These are phyloP conservation scores for Umimayanthus kanabou DNA, from an alignment of 92 coral and sea anemone species.

Conservation along the genomic window DNA sequence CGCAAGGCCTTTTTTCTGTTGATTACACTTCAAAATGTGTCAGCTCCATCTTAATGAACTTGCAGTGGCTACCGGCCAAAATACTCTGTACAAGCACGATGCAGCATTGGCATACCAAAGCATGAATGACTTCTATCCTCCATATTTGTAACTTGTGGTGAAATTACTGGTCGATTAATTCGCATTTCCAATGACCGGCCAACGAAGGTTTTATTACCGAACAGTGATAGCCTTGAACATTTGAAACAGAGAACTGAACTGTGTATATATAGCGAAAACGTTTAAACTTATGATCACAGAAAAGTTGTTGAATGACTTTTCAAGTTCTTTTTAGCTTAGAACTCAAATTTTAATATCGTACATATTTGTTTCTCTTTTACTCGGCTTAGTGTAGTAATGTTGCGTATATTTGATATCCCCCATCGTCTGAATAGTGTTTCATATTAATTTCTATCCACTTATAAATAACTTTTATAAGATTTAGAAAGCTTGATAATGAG, in stretches of 20 bases:
- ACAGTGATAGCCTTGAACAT: constrained; percentile 15
- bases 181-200: not conserved
- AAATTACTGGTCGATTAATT: not conserved
- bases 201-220: constrained; percentile 7
- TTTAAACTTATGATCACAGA: not conserved
- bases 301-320: not conserved
- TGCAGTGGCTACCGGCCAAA: constrained; percentile 20
- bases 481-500: no score
- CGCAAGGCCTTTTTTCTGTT: no score
- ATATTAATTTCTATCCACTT: no score
- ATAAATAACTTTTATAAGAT: no score
- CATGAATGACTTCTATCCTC: constrained; percentile 32
- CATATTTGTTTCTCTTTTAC: no score
- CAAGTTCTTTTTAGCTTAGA: not conserved
- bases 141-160: constrained; percentile 5
- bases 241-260: not conserved
- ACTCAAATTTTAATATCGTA: no score
- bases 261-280: not conserved
- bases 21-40: no score
- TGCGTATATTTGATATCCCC: no score
- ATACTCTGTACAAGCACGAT: constrained; percentile 8
- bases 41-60: no score
- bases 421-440: no score
- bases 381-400: no score
- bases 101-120: constrained; percentile 17